Evolutionary conservation across 1,140 invertebrate species (phyloP).

Genomic region (silkworm (Bombyx mori)): ASM3026992v2 NC_085109.1:5483501-5484000

Average conservation of each 20-base stretch:
- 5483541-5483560: constrained; percentile 10
- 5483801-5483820: too few species aligned
- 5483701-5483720: not conserved
- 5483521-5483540: constrained; percentile 7
- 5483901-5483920: constrained; percentile 62
- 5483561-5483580: constrained; percentile 16
- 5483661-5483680: not conserved
- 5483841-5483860: constrained; percentile 56
- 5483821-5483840: constrained; percentile 47
- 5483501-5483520: not conserved
- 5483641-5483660: too few species aligned
- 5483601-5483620: too few species aligned
- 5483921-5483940: constrained; percentile 62
- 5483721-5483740: not conserved
- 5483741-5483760: not conserved
- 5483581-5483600: constrained; percentile 13
- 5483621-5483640: too few species aligned
- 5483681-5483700: constrained; percentile 1
- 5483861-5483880: constrained; percentile 63
- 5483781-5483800: too few species aligned
- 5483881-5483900: constrained; percentile 69
- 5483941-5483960: constrained; percentile 69
- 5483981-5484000: constrained; percentile 64
- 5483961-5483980: constrained; percentile 66
- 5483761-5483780: not conserved